Evolutionary conservation across 2,888 invertebrate species (phyloP), one percentile per base, ranked within the genome.

Genomic region (Andrena trimmerana): DNA sequence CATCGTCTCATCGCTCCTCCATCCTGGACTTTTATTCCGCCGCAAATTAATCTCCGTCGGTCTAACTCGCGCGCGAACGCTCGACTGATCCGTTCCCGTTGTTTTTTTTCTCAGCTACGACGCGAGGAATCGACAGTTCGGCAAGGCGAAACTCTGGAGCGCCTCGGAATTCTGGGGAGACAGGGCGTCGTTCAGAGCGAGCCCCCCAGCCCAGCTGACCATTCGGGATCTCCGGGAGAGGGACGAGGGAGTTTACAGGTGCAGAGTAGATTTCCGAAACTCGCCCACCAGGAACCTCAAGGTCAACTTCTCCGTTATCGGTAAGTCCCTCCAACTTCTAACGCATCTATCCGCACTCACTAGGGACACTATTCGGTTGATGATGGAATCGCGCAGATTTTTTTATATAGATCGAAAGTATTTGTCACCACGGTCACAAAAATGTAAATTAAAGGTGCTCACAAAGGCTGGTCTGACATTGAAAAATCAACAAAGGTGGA

Each of bases 301-400:
- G 94, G 96, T 97, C 93, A 97, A 96, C 94, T 95, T 97, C 89
- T 96, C 97, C 86, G 96, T 97, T 85, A 96, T 97, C 86, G 96
- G 96, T 96, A 94, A 96, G 96, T 66, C 27, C 31, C 16, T 2
- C 0, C 0, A 24, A 27, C 4, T 6, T 7, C 6, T 42, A 13
- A 4, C 4, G 42, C 42, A 4, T 42, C 42, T 16, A 1, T 16
- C 42, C 16, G 16, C 42, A 16, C 4, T 42, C 20, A 20, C 20
- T 20, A 20, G 20, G 20, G 20, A 20, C 20, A 20, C 20, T 20
- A 20, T 20, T 20, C 20, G 20, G 20, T 20, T 20, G 20, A 20
- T 20, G 20, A 20, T 20, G 20, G 20, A 20, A 20, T 20, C 20
- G 20, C 20, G 20, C 20, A 20, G 20, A 20, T 20, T 20, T 20